Percentiles rank a stretch among this genome's conserved stretches.
Evolutionary conservation across 2,888 invertebrate species (phyloP).

Genomic region (Caenorhabditis sp.): DNA sequence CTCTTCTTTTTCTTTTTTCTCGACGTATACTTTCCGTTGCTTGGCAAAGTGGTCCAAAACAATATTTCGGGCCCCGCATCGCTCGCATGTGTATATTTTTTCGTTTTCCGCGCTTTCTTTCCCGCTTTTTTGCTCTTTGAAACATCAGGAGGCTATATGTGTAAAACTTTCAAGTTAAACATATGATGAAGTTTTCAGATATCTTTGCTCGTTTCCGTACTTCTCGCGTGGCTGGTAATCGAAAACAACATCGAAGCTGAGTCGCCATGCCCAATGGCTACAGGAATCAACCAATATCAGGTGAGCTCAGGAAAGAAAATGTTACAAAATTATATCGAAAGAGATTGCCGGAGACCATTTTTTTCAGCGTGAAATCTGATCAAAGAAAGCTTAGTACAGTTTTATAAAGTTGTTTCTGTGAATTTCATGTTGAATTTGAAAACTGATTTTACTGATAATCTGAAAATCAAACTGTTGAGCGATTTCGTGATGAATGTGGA

Average conservation of each 20-base stretch:
- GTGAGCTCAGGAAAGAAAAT: slow-evolving; percentile 17
- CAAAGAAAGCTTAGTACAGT: too few relatives aligned
- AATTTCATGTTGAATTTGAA: too few relatives aligned
- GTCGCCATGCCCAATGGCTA: slow-evolving; percentile 60
- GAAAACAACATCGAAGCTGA: not conserved
- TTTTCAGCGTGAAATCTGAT: too few relatives aligned
- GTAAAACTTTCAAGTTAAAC: not conserved
- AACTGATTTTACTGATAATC: too few relatives aligned
- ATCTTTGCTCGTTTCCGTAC: slow-evolving; percentile 22
- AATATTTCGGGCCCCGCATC: slow-evolving; percentile 44
- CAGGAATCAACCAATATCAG: slow-evolving; percentile 63
- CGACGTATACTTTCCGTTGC: slow-evolving; percentile 63
- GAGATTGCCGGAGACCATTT: too few relatives aligned
- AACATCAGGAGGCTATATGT: slow-evolving; percentile 16
- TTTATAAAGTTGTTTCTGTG: too few relatives aligned
- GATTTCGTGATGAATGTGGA: too few relatives aligned
- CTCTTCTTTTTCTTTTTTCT: slow-evolving; percentile 46
- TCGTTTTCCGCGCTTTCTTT: not conserved
- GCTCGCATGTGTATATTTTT: slow-evolving; percentile 43
- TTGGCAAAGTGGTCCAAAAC: slow-evolving; percentile 66
- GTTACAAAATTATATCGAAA: too few relatives aligned
- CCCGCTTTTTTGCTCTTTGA: slow-evolving; percentile 45
- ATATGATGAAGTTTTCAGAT: slow-evolving; percentile 13
- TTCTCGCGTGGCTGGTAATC: not conserved
- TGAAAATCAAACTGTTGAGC: too few relatives aligned